Evolutionary conservation across 2,888 invertebrate species (phyloP), one percentile per base, ranked within the genome.

Genomic region (Orchestes rusci): DNA sequence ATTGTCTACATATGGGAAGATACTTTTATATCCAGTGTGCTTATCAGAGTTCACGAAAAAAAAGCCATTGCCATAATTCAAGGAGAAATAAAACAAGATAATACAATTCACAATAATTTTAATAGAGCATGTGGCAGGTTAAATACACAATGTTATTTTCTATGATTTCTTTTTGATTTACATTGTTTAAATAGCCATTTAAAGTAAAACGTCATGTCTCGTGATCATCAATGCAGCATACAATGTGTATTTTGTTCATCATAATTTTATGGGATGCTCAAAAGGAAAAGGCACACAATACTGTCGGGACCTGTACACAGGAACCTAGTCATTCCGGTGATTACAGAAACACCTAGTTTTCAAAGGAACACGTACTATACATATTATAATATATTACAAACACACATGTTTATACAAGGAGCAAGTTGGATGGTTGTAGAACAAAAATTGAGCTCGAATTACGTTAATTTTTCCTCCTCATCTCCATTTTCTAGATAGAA

Each of bases 61-160:
- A n/a, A n/a, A n/a, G n/a, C n/a, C n/a, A n/a, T n/a, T n/a, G n/a
- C n/a, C n/a, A n/a, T n/a, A n/a, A n/a, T n/a, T n/a, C n/a, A n/a
- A n/a, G n/a, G n/a, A n/a, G n/a, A 32, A 43, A 43, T 30, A 43
- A 47, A 47, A 42, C 43, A 39, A 16, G n/a, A 32, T 33, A 30
- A 15, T 35, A 29, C 35, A 47, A 35, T 47, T 47, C 47, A 47
- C 47, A 47, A 47, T 47, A 45, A 39, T 40, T 43, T 46, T 47
- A 43, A 47, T 47, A 47, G 47, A 47, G 47, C 47, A 47, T 43
- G 47, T 47, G 47, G 43, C 43, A 47, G 47, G 39, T 47, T 47
- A 47, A 42, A 43, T 43, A 42, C 43, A 43, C 42, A 45, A 39
- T 40, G 27, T 41, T 33, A 45, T 17, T 39, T 35, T 45, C 28